Conservation (phyloP, 1,140 invertebrate species). For the Hylaeus anthracinus region DNA sequence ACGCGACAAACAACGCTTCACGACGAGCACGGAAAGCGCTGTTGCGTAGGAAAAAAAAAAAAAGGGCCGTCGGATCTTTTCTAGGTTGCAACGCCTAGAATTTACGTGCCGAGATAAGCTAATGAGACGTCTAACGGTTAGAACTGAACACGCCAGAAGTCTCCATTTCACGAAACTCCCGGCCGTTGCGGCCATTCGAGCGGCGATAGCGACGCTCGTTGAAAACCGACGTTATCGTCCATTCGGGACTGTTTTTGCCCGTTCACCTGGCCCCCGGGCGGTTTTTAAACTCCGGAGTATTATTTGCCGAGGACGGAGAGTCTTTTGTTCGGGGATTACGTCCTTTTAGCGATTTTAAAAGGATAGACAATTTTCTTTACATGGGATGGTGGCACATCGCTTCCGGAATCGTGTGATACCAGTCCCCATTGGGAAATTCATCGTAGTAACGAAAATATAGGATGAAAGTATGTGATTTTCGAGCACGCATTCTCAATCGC, state of each 20-base stretch:
- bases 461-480: no score
- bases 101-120: slow-evolving; percentile 48
- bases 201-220: slow-evolving; percentile 19
- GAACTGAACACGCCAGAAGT: slow-evolving; percentile 10
- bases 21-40: background rate
- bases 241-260: background rate
- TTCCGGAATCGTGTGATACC: no score
- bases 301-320: background rate
- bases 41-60: background rate
- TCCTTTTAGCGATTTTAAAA: no score
- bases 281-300: background rate
- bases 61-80: background rate
- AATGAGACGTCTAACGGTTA: slow-evolving; percentile 38
- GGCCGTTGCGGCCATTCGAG: background rate
- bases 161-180: slow-evolving; percentile 30
- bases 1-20: no score
- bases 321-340: no score
- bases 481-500: no score
- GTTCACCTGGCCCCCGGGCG: background rate
- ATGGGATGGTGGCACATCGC: no score
- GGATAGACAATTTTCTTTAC: no score
- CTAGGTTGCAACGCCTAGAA: slow-evolving; percentile 40
- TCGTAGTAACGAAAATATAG: no score
- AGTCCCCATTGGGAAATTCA: no score
- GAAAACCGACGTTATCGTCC: slow-evolving; percentile 18